Conservation (phyloP, 2,113 vertebrate genomes). For the Campylomormyrus numenius region DNA sequence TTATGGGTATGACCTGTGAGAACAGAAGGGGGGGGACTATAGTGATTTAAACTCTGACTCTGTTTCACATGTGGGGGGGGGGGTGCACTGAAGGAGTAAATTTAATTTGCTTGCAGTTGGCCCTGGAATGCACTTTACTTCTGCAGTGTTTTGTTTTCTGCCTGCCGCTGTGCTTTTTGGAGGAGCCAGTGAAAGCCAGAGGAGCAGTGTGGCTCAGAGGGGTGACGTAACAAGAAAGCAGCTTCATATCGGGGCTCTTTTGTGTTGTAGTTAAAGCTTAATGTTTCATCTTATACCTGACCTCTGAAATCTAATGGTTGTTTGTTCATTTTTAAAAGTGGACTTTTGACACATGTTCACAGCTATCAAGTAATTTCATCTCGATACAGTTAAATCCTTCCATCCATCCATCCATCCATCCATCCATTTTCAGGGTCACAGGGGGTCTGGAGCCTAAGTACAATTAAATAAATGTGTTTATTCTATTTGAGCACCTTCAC, state of each 20-base stretch:
- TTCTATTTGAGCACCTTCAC: background rate
- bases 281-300: background rate
- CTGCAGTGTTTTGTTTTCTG: conserved; percentile 30
- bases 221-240: background rate
- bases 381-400: background rate
- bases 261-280: background rate
- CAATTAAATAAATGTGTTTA: background rate
- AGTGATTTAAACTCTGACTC: background rate
- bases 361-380: background rate
- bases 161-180: conserved; percentile 22
- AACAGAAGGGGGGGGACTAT: background rate
- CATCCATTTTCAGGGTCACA: no score
- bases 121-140: conserved; percentile 28
- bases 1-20: background rate
- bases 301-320: background rate
- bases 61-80: background rate
- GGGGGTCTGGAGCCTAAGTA: background rate
- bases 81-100: background rate
- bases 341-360: background rate
- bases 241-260: background rate
- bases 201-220: background rate
- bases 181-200: background rate
- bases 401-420: no score
- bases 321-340: background rate
- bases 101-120: conserved; percentile 9